These are phyloP conservation scores for Caretta caretta DNA, from an alignment of 2,113 vertebrate genomes.

Conservation along the genomic window DNA sequence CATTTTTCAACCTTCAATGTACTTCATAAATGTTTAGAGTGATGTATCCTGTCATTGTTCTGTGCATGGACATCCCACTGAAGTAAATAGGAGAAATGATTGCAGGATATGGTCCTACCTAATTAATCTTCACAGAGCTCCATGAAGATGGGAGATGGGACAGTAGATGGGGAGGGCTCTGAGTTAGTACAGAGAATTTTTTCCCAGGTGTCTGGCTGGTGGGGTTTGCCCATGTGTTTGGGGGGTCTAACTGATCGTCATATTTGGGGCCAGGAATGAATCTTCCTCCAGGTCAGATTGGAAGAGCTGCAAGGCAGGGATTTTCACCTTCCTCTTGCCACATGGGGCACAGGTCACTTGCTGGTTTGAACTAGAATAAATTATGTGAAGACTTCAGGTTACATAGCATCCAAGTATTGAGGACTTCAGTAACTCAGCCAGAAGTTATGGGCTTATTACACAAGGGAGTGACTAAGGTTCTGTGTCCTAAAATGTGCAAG, in stretches of 20 bases:
- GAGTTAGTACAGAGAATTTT: not conserved
- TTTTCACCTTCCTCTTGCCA: not conserved
- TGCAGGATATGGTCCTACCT: conserved; percentile 68
- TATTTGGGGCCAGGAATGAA: not conserved
- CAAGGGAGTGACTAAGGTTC: not conserved
- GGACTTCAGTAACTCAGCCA: not conserved
- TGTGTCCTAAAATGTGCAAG: not conserved
- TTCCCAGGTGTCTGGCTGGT: no score
- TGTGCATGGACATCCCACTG: conserved; percentile 68
- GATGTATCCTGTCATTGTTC: conserved; percentile 74
- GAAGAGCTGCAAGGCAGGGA: not conserved
- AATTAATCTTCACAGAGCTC: conserved; percentile 50
- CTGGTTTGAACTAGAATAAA: not conserved
- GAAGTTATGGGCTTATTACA: not conserved
- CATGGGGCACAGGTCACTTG: not conserved
- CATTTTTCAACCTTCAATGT: conserved; percentile 47
- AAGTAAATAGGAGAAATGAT: conserved; percentile 67
- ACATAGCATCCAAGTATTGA: not conserved
- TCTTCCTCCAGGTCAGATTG: not conserved
- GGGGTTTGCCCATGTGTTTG: no score
- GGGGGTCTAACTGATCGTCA: not conserved
- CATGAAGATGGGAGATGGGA: not conserved
- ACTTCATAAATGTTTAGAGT: conserved; percentile 52
- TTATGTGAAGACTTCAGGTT: not conserved
- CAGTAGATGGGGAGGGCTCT: not conserved